These are phyloP conservation scores for Chaenocephalus aceratus DNA, from an alignment of 2,113 vertebrate species.

Conservation along the genomic window DNA sequence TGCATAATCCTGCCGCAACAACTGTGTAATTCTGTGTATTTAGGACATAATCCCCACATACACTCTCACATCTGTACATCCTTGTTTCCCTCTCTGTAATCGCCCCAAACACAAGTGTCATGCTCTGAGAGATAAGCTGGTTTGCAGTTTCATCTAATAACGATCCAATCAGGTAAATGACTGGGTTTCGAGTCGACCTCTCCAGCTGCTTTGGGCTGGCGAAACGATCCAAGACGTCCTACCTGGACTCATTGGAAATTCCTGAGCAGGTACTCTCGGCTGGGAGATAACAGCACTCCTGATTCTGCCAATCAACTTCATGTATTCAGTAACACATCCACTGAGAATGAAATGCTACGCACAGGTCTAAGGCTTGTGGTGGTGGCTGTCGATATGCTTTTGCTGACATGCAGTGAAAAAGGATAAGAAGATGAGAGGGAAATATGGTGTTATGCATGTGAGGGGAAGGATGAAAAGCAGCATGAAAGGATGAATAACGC, in stretches of 20 bases:
- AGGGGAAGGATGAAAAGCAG: constrained; percentile 24
- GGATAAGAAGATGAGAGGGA: constrained; percentile 10
- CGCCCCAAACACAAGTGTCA: constrained; percentile 63
- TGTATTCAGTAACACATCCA: constrained; percentile 37
- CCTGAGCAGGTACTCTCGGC: constrained; percentile 42
- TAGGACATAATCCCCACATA: constrained; percentile 61
- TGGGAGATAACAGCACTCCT: constrained; percentile 26
- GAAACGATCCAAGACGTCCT: constrained; percentile 53
- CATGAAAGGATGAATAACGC: constrained; percentile 40
- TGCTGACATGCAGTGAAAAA: constrained; percentile 66
- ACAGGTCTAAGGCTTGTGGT: constrained; percentile 36
- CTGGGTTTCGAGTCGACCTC: constrained; percentile 29
- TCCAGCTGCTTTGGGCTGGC: constrained; percentile 25
- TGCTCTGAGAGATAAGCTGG: constrained; percentile 59
- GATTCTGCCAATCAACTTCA: constrained; percentile 54
- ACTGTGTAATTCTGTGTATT: constrained; percentile 64
- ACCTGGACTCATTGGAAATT: constrained; percentile 67
- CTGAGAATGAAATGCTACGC: constrained; percentile 34
- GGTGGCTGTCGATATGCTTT: constrained; percentile 53
- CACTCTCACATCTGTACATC: constrained; percentile 55
- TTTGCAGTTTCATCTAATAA: constrained; percentile 62
- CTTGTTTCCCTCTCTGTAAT: constrained; percentile 50
- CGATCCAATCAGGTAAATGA: constrained; percentile 56
- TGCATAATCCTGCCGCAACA: constrained; percentile 62
- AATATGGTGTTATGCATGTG: constrained; percentile 28